Evolutionary conservation across 2,888 invertebrate species (phyloP), one percentile per base, ranked within the genome.

Genomic region (Eretmocerus hayati): DNA sequence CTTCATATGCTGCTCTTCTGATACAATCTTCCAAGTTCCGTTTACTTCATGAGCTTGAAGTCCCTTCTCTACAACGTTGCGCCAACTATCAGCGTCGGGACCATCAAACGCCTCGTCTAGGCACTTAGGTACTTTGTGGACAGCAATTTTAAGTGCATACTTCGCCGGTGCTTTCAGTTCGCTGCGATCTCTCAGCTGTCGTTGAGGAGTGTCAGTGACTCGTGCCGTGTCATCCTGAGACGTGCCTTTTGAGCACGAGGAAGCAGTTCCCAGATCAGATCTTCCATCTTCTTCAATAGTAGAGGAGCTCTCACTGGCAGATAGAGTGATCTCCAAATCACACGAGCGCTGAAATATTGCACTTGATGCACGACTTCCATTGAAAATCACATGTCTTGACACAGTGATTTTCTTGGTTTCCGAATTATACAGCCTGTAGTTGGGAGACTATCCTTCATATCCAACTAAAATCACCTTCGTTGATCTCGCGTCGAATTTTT

Each of bases 91-190:
- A 4, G 45, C 18, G 2, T 41, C 30, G 2, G 40, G 18, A 2
- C 50, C 42, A 3, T 5, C 31, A 3, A 55, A 30, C 13, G 54
- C 53, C 35, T 55, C 52, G 5, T 47, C 2, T 21, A 30, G 53
- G 2, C n/a, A 15, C 4, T 9, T 5, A 4, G 35, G 35, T 4
- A 4, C 15, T 15, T 35, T 13, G 18, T 18, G 8, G 4, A 15
- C 35, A 35, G 35, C 35, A 15, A 15, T 9, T 5, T 35, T 35
- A 15, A 13, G 4, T 16, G 15, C 35, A 16, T 35, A 35, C 16
- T 18, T 8, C 8, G 3, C 5, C 2, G 35, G 16, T 16, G 4
- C 8, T 3, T 18, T 22, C 22, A 8, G 8, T 16, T 2, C 4
- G 9, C 3, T 4, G 2, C 18, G 5, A 5, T n/a, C 2, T 11